phyloP scores from a whole-genome alignment of 2,888 invertebrate genomes.

The Drosophila yooni region DNA sequence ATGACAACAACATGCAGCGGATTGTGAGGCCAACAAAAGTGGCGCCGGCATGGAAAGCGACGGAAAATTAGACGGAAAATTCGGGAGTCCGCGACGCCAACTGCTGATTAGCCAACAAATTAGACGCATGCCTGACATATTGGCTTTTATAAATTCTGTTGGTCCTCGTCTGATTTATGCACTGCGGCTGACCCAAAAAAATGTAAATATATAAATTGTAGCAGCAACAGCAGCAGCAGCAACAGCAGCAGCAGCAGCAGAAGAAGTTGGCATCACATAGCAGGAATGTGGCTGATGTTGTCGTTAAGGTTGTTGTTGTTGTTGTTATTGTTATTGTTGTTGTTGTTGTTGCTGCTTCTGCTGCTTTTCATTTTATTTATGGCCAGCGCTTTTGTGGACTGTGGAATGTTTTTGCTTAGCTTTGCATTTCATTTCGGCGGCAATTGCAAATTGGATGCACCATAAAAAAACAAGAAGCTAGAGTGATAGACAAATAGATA shows the following conservation, averaged over 20 bases:
- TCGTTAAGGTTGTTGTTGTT: constrained; percentile 9
- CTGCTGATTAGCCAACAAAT: constrained; percentile 79
- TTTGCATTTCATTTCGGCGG: constrained; percentile 71
- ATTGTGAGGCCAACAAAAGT: constrained; percentile 27
- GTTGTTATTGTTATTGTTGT: constrained; percentile 2
- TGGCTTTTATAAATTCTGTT: constrained; percentile 63
- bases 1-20: constrained; percentile 23
- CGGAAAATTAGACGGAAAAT: constrained; percentile 26
- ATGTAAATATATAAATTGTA: constrained; percentile 56
- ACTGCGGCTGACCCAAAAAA: constrained; percentile 71
- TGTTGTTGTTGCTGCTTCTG: background rate
- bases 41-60: constrained; percentile 46
- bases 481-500: background rate
- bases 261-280: constrained; percentile 37
- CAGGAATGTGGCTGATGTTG: constrained; percentile 42
- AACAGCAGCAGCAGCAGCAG: background rate
- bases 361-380: constrained; percentile 51
- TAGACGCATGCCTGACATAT: constrained; percentile 75
- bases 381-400: constrained; percentile 20
- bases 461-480: constrained; percentile 1
- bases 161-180: constrained; percentile 68
- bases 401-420: constrained; percentile 57
- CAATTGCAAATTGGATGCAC: constrained; percentile 67
- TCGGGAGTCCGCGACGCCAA: constrained; percentile 35
- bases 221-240: background rate